Conservation (phyloP, 2,888 invertebrate genomes). For the Atethmia centrago region DNA sequence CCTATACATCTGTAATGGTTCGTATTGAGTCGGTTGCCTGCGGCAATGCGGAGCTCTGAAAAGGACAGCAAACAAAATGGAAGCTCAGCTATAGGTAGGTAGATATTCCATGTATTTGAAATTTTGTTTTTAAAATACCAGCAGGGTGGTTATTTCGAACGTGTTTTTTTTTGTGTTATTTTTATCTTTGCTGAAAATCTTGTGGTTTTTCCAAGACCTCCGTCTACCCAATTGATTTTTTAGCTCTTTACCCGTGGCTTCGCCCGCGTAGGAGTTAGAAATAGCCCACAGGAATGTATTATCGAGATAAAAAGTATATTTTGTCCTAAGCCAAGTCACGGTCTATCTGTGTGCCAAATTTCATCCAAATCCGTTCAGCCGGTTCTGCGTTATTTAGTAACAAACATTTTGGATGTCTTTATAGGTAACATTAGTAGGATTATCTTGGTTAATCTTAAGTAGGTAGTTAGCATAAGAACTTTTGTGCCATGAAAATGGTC, state of each 20-base stretch:
- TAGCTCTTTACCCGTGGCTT: too few species aligned
- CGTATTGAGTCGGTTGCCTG: conserved; percentile 17
- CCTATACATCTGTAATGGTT: conserved; percentile 17
- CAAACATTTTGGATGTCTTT: too few species aligned
- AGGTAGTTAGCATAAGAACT: background rate
- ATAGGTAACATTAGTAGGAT: too few species aligned
- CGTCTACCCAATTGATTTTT: background rate
- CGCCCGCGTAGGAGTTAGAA: too few species aligned
- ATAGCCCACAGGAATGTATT: too few species aligned
- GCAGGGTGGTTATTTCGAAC: background rate
- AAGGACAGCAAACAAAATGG: conserved; percentile 19
- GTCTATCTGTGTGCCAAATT: too few species aligned
- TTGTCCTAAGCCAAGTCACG: too few species aligned
- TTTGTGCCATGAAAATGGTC: background rate
- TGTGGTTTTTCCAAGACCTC: background rate
- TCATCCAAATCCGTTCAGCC: too few species aligned
- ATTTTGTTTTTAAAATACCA: conserved; percentile 11
- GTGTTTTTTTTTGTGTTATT: background rate
- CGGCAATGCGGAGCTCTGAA: conserved; percentile 20
- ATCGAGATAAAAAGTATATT: too few species aligned
- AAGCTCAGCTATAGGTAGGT: background rate
- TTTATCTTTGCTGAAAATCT: background rate
- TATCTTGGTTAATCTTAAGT: background rate
- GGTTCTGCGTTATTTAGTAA: too few species aligned
- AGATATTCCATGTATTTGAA: conserved; percentile 7